phyloP scores from a whole-genome alignment of 2,797 vertebrate genomes.

The Syngnathus rostellatus region DNA sequence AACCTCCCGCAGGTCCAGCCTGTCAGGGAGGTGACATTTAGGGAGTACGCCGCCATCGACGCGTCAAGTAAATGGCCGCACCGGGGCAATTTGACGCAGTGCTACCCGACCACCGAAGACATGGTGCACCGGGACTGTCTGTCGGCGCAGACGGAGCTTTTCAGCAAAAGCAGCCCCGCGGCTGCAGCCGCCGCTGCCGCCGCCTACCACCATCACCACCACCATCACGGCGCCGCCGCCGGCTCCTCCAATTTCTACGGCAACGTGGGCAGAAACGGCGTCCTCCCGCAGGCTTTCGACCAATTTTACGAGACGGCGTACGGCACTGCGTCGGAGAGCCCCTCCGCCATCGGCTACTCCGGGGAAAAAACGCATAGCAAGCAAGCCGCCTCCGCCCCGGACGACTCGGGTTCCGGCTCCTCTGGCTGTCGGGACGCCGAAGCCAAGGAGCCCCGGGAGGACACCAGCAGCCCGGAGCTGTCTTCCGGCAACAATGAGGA shows the following conservation, averaged over 20 bases:
- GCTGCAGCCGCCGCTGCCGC: constrained; percentile 23
- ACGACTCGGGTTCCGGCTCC: constrained; percentile 52
- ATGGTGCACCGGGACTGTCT: constrained; percentile 97
- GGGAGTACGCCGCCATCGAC: constrained; percentile 97
- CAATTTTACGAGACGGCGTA: constrained; percentile 99
- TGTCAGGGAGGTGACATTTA: constrained; percentile 97
- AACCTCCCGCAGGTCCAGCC: constrained; percentile 98
- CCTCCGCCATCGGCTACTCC: constrained; percentile 73
- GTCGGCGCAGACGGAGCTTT: constrained; percentile 88
- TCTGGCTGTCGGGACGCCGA: constrained; percentile 66
- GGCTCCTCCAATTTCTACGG: constrained; percentile 91
- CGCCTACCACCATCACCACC: constrained; percentile 75
- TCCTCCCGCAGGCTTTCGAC: constrained; percentile 97
- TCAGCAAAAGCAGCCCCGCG: constrained; percentile 85
- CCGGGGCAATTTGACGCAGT: constrained; percentile 88
- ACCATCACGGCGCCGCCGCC: constrained; percentile 81
- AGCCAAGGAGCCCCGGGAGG: constrained; percentile 78
- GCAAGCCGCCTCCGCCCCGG: constrained; percentile 62
- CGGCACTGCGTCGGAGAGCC: constrained; percentile 79
- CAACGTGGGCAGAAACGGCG: constrained; percentile 93
- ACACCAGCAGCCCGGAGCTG: constrained; percentile 91
- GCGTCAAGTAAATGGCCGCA: constrained; percentile 95
- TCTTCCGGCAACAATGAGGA: constrained; percentile 99
- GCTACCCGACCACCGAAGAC: constrained; percentile 90
- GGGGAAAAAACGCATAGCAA: constrained; percentile 80